phyloP scores from a whole-genome alignment of 2,797 vertebrate genomes.

The Sciurus carolinensis region DNA sequence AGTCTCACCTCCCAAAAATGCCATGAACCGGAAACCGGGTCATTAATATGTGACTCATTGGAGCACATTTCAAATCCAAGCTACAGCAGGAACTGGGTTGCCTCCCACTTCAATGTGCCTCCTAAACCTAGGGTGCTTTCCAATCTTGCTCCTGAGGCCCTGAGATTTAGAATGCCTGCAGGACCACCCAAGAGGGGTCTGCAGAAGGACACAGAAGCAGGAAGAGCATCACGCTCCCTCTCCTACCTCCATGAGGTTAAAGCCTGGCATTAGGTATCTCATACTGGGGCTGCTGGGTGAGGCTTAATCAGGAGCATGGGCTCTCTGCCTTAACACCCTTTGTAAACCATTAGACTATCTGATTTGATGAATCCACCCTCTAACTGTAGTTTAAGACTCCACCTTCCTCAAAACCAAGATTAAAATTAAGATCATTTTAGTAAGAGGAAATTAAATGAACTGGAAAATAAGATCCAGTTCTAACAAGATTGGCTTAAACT shows the following conservation, averaged over 20 bases:
- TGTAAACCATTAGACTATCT: not conserved
- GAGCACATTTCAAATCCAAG: not conserved
- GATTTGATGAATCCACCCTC: not conserved
- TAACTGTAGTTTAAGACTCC: not conserved
- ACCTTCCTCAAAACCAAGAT: not conserved
- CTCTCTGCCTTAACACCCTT: not conserved
- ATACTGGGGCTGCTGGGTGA: not conserved
- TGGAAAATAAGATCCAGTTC: not conserved
- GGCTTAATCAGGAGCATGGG: not conserved
- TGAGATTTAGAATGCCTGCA: not conserved
- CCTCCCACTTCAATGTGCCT: not conserved
- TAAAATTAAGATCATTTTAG: not conserved
- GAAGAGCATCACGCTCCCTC: not conserved
- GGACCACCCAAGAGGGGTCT: too few species aligned
- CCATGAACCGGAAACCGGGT: fast-evolving
- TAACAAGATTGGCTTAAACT: not conserved
- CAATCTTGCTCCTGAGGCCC: too few species aligned
- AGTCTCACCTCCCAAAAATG: not conserved
- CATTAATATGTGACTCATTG: not conserved
- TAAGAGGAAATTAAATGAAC: not conserved
- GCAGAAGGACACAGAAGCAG: not conserved
- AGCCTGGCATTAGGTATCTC: not conserved
- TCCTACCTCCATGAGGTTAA: not conserved
- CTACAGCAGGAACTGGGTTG: not conserved
- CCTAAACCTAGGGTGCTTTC: not conserved